Conservation (phyloP, 2,888 invertebrate species). For the Ceriagrion tenellum region DNA sequence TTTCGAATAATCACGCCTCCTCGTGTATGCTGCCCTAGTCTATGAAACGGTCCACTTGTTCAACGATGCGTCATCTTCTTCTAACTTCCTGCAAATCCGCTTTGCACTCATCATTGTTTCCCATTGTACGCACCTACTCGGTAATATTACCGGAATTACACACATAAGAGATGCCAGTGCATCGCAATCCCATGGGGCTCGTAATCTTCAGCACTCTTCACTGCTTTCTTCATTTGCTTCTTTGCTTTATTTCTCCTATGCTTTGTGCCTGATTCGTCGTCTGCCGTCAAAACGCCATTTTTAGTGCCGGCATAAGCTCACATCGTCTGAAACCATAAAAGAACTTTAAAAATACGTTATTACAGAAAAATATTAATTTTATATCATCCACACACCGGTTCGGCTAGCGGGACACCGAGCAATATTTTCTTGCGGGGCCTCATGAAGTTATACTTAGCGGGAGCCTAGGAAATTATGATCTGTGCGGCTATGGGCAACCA, state of each 20-base stretch:
- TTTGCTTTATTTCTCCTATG: not conserved
- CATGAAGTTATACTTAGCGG: too few relatives aligned
- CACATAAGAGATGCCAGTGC: not conserved
- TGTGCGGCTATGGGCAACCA: too few relatives aligned
- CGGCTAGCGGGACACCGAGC: too few relatives aligned
- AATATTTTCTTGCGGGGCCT: too few relatives aligned
- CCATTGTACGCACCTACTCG: not conserved
- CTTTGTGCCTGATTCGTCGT: not conserved
- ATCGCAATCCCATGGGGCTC: not conserved
- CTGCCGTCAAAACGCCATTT: too few relatives aligned
- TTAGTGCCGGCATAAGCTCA: too few relatives aligned
- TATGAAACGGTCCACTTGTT: not conserved
- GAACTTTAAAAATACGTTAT: too few relatives aligned
- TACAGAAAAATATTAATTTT: too few relatives aligned
- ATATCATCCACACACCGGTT: too few relatives aligned
- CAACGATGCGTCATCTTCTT: not conserved
- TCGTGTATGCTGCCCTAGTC: not conserved
- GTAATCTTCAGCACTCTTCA: not conserved
- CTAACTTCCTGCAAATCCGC: constrained; percentile 5
- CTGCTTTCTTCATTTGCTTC: not conserved
- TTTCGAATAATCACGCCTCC: not conserved
- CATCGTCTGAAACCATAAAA: too few relatives aligned
- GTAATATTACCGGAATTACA: not conserved
- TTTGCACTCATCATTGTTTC: not conserved
- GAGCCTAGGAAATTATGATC: too few relatives aligned